These are phyloP conservation scores for Eristalinus aeneus DNA, from an alignment of 2,888 invertebrate genomes.

Conservation along the genomic window DNA sequence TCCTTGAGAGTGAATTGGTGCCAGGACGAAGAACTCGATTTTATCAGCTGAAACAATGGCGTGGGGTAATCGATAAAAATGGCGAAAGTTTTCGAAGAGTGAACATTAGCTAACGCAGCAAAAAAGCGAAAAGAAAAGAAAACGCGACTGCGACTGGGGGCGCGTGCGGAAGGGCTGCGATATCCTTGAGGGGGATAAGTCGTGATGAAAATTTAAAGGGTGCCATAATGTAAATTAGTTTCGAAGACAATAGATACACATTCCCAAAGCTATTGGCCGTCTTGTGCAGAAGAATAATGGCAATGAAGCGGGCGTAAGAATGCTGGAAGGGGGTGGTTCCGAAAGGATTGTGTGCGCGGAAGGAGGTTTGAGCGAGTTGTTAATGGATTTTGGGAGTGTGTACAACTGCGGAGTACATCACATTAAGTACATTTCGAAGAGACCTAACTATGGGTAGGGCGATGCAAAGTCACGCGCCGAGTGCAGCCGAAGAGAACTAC, in stretches of 20 bases:
- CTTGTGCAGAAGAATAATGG: neutral
- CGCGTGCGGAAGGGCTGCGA: neutral
- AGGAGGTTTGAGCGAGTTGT: neutral
- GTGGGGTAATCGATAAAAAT: conserved; percentile 18
- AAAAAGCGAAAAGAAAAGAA: neutral
- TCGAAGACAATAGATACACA: neutral
- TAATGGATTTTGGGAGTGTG: neutral
- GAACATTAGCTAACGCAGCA: neutral
- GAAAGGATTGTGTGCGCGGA: neutral
- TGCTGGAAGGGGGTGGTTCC: neutral
- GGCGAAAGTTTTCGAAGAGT: conserved; percentile 5
- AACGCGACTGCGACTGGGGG: neutral
- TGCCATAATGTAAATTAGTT: conserved; percentile 3
- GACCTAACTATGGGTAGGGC: no score
- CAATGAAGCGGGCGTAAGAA: no score
- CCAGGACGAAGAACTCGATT: neutral
- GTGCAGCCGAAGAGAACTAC: no score
- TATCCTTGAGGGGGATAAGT: neutral
- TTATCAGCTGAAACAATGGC: neutral
- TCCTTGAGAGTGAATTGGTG: neutral
- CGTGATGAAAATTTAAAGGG: conserved; percentile 19
- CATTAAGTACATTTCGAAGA: no score
- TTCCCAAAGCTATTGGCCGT: neutral
- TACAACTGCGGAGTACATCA: no score
- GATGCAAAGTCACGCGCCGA: no score